These are phyloP conservation scores for Chloromyia formosa DNA, from an alignment of 2,888 invertebrate species.

Conservation along the genomic window DNA sequence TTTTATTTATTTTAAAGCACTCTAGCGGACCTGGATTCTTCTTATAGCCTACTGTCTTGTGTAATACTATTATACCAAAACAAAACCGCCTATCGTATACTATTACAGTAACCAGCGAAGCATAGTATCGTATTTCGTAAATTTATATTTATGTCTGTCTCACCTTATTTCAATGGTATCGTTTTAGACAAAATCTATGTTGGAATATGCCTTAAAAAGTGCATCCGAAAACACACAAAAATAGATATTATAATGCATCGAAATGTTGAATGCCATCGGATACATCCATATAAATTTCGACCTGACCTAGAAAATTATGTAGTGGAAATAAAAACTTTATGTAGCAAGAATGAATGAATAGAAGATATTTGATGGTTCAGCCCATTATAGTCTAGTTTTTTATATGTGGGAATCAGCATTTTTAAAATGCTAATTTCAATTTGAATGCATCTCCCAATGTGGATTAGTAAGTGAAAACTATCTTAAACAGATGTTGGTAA, in stretches of 20 bases:
- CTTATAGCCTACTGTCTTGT: too few relatives aligned
- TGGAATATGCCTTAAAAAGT: constrained; percentile 6
- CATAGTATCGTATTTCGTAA: constrained; percentile 10
- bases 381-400: too few relatives aligned
- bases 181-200: too few relatives aligned
- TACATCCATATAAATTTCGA: constrained; percentile 9
- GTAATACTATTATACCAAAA: too few relatives aligned
- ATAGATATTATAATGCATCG: background rate
- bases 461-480: constrained; percentile 9
- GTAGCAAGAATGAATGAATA: constrained; percentile 12
- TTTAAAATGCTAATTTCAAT: background rate
- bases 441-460: constrained; percentile 7
- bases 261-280: background rate
- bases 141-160: constrained; percentile 19
- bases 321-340: constrained; percentile 25
- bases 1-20: too few relatives aligned
- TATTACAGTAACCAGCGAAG: too few relatives aligned
- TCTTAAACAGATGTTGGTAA: background rate
- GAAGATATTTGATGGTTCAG: background rate
- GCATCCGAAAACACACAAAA: constrained; percentile 9
- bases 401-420: constrained; percentile 1
- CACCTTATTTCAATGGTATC: background rate
- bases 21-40: too few relatives aligned
- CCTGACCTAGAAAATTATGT: constrained; percentile 36
- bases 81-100: too few relatives aligned